These are phyloP conservation scores for Cheirogaleus medius DNA, from an alignment of 2,113 vertebrate genomes.

Conservation along the genomic window DNA sequence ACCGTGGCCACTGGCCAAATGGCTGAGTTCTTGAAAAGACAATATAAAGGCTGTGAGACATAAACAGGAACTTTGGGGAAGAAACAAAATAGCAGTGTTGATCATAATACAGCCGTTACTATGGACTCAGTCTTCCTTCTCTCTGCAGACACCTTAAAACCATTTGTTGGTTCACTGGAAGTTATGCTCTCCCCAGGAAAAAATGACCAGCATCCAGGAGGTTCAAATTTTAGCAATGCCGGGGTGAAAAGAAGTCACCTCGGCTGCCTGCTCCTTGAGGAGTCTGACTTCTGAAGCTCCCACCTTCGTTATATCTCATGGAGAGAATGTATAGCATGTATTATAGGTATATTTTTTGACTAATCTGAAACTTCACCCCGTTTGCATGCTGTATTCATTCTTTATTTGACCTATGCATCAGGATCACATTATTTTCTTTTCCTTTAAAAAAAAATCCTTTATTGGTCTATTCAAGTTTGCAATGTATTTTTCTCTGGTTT, in stretches of 20 bases:
- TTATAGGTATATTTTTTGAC: neutral
- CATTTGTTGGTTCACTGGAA: neutral
- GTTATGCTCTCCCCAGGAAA: neutral
- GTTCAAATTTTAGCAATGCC: neutral
- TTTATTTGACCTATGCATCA: neutral
- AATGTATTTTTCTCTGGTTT: neutral
- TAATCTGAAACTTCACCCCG: neutral
- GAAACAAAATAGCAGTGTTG: conserved; percentile 69
- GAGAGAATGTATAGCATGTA: neutral
- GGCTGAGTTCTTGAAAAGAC: conserved; percentile 59
- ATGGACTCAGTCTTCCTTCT: conserved; percentile 35
- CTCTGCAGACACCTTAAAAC: neutral
- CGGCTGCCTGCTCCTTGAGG: neutral
- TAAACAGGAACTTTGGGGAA: conserved; percentile 68
- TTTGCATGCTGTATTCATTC: neutral
- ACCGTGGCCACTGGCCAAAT: conserved; percentile 54
- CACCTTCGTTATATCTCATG: neutral
- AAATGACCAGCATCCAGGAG: neutral
- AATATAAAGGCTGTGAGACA: conserved; percentile 61
- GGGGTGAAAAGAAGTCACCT: neutral
- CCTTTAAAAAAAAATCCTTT: neutral
- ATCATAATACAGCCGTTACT: conserved; percentile 66
- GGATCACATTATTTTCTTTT: neutral
- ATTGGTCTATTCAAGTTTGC: neutral
- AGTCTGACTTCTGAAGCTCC: neutral